These are phyloP conservation scores for Xylophagus ater DNA, from an alignment of 2,888 invertebrate genomes.

Conservation along the genomic window DNA sequence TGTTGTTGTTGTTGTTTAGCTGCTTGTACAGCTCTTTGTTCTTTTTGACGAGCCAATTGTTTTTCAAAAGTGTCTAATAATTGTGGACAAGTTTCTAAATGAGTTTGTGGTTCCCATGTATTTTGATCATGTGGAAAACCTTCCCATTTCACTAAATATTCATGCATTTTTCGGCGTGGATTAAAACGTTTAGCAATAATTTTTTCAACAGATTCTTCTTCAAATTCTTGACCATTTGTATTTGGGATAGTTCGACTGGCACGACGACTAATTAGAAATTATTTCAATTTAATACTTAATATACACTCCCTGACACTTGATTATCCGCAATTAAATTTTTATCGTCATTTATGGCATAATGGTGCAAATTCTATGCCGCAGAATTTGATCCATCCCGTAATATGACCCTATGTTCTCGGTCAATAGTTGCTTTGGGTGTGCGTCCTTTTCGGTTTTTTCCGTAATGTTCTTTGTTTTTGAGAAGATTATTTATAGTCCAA, in stretches of 20 bases:
- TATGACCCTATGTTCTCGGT: too few relatives aligned
- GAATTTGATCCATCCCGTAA: too few relatives aligned
- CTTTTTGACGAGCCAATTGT: conserved; percentile 63
- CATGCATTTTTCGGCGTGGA: conserved; percentile 62
- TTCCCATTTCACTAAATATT: conserved; percentile 80
- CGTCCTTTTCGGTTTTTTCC: too few relatives aligned
- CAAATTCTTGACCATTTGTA: conserved; percentile 31
- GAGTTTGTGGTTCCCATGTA: conserved; percentile 73
- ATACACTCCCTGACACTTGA: too few relatives aligned
- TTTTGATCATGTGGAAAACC: conserved; percentile 68
- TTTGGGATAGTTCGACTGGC: conserved; percentile 29
- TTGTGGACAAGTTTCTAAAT: conserved; percentile 64
- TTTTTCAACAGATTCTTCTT: conserved; percentile 69
- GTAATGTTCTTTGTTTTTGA: too few relatives aligned
- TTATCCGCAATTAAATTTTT: too few relatives aligned
- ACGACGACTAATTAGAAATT: conserved; percentile 26
- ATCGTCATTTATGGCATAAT: too few relatives aligned
- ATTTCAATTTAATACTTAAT: conserved; percentile 1
- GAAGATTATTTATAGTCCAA: too few relatives aligned
- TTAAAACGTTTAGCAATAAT: conserved; percentile 76
- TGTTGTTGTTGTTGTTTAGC: conserved; percentile 28
- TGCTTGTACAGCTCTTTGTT: conserved; percentile 49
- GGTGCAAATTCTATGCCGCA: too few relatives aligned
- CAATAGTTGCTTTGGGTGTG: too few relatives aligned
- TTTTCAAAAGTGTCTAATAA: conserved; percentile 71